Evolutionary conservation across 1,140 invertebrate species (phyloP).

Genomic region (Pseudoatta argentina): DNA sequence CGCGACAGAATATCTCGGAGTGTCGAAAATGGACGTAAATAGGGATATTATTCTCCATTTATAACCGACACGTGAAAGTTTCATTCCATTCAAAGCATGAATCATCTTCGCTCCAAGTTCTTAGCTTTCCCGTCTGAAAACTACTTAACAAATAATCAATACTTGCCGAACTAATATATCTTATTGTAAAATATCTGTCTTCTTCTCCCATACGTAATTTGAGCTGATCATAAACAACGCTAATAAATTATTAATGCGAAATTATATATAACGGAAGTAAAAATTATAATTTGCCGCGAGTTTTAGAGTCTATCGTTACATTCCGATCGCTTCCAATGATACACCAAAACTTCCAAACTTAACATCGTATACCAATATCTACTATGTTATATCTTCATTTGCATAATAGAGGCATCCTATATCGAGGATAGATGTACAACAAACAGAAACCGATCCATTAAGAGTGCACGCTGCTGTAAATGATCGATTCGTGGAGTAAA

Average conservation of each 20-base stretch:
- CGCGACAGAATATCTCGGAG: conserved; percentile 60
- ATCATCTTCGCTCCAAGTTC: background rate
- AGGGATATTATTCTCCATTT: conserved; percentile 31
- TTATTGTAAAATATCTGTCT: background rate
- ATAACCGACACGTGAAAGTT: conserved; percentile 19
- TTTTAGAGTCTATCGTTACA: background rate
- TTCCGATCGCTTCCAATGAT: conserved; percentile 47
- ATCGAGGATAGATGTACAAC: conserved; percentile 57
- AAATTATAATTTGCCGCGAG: background rate
- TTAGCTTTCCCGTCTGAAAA: background rate
- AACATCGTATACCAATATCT: conserved; percentile 22
- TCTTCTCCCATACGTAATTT: background rate
- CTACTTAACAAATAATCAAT: conserved; percentile 14
- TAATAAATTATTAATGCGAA: background rate
- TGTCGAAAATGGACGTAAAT: conserved; percentile 48
- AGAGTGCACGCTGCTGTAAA: conserved; percentile 65
- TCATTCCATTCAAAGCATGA: background rate
- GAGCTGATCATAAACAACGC: background rate
- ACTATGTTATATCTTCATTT: conserved; percentile 66
- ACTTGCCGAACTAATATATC: background rate
- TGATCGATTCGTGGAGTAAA: conserved; percentile 54
- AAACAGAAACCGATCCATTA: conserved; percentile 74
- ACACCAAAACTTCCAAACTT: conserved; percentile 45
- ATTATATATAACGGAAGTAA: background rate
- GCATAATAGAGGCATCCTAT: conserved; percentile 73